Base-by-base conservation (phyloP, 1,140 invertebrate genomes). In the Druon quercuslanigerum region DNA sequence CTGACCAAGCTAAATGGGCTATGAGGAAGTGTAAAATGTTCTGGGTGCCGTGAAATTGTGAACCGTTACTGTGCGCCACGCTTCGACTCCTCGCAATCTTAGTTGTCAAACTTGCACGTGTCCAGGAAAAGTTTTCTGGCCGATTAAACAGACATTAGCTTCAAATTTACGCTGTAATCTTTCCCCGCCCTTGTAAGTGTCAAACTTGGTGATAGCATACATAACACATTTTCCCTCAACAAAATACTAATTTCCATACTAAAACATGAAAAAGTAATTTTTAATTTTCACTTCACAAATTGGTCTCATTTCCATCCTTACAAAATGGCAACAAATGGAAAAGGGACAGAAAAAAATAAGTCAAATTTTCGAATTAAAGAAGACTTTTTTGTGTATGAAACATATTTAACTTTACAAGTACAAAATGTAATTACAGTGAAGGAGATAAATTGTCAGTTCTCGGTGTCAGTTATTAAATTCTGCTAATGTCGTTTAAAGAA, bases 21-120 rank as follows among this genome's bases (percentile, higher is more conserved):
- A 33, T 66, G 33, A 66, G 40, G 20, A 66, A 25, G 57, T 8
- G 60, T 33, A 40, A 66, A 66, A 40, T 66, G 16, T 66, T 66
- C 12, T 66, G 50, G 66, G 50, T 71, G 54, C 54, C 75, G 40
- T 73, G 57, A 71, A 70, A 73, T 80, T 73, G 54, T 66, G 25
- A 66, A 66, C 60, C 71, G 79, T 71, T 75, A 75, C 78, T 79
- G 81, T 84, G 81, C 80, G 77, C 82, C 78, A 72, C 77, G 79
- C 80, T 83, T 87, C 85, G 87, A 88, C 85, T 86, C 73, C 19
- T 77, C 71, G 78, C 75, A 77, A 87, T 88, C 83, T 90, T 89
- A 88, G 86, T 87, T 88, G 82, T 85, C 79, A 81, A 89, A 88
- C 84, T 87, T 82, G 83, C 88, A 87, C 86, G 87, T 88, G 87